phyloP scores from a whole-genome alignment of 1,140 invertebrate species.

The Neuroterus valhalla region DNA sequence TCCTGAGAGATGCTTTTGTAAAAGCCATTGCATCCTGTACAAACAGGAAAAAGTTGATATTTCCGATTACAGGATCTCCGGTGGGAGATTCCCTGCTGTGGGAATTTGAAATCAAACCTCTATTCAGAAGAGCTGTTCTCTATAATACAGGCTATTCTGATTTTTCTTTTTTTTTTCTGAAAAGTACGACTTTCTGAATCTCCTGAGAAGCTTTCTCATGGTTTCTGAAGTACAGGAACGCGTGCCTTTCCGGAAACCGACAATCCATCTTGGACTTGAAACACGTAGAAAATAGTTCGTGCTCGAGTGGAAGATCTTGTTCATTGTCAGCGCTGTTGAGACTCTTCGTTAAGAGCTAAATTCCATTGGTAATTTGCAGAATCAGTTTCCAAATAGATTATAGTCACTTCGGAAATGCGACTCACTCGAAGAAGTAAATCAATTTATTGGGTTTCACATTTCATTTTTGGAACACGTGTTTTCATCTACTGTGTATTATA shows the following conservation, averaged over 20 bases:
- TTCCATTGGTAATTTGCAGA: neutral
- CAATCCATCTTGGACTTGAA: neutral
- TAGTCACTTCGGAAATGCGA: neutral
- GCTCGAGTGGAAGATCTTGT: neutral
- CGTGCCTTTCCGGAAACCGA: neutral
- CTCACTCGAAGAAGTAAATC: too few species aligned
- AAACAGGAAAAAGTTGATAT: constrained; percentile 5
- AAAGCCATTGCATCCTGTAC: neutral
- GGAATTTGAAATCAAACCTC: constrained; percentile 9
- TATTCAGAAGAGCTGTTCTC: neutral
- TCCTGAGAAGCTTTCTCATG: too few species aligned
- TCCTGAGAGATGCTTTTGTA: constrained; percentile 8
- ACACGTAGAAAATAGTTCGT: constrained; percentile 20
- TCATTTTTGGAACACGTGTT: too few species aligned
- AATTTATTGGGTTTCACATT: too few species aligned
- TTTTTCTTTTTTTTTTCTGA: too few species aligned
- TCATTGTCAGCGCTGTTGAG: neutral
- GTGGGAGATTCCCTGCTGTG: neutral
- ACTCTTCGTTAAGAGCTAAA: constrained; percentile 10
- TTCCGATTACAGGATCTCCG: constrained; percentile 16
- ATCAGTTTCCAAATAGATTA: neutral
- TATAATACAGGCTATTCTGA: neutral
- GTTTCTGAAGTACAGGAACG: neutral
- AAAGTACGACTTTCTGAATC: too few species aligned
- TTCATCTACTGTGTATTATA: too few species aligned